Evolutionary conservation across 2,888 invertebrate genomes (phyloP).

Genomic region (Oligia fasciuncula): DNA sequence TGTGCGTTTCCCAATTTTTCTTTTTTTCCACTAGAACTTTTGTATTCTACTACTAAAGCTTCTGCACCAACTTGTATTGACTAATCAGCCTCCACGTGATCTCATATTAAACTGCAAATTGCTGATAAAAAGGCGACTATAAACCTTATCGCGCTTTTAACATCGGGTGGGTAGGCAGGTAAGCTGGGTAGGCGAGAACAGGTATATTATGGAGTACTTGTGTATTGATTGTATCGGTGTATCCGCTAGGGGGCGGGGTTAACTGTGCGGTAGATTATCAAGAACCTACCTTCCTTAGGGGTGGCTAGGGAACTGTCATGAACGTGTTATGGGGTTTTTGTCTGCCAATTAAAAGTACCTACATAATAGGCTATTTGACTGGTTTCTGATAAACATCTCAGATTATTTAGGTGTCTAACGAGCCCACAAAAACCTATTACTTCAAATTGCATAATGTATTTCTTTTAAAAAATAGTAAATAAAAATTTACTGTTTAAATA

Average conservation of each 20-base stretch:
- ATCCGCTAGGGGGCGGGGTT: constrained; percentile 53
- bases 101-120: constrained; percentile 45
- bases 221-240: constrained; percentile 57
- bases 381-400: too few relatives aligned
- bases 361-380: too few relatives aligned
- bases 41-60: background rate
- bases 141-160: constrained; percentile 54
- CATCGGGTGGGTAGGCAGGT: constrained; percentile 51
- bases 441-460: too few relatives aligned
- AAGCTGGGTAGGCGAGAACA: constrained; percentile 45
- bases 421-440: too few relatives aligned
- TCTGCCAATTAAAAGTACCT: background rate
- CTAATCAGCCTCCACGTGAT: constrained; percentile 24
- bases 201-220: constrained; percentile 49
- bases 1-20: background rate
- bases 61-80: constrained; percentile 2
- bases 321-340: background rate
- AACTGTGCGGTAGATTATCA: constrained; percentile 47
- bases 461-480: too few relatives aligned
- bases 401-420: too few relatives aligned
- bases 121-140: constrained; percentile 54
- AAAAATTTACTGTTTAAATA: too few relatives aligned
- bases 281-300: constrained; percentile 21
- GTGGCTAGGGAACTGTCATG: background rate
- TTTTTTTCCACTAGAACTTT: background rate